These are phyloP conservation scores for Parochlus steinenii DNA, from an alignment of 2,888 invertebrate genomes.

Conservation along the genomic window DNA sequence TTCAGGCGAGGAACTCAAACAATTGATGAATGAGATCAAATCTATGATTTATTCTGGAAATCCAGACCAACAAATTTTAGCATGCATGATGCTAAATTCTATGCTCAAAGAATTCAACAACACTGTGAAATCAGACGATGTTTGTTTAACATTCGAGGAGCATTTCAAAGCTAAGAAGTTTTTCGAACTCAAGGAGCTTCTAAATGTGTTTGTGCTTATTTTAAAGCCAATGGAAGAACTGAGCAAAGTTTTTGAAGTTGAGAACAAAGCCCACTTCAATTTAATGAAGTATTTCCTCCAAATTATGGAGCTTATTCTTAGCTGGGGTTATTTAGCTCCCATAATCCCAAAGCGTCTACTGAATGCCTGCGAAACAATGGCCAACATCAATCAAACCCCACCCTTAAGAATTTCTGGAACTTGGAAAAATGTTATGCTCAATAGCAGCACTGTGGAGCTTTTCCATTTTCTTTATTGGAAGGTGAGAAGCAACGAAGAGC, in stretches of 20 bases:
- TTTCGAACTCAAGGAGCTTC: slow-evolving; percentile 67
- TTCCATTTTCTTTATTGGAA: slow-evolving; percentile 74
- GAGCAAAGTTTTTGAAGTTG: slow-evolving; percentile 28
- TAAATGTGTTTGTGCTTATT: slow-evolving; percentile 56
- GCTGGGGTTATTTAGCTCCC: slow-evolving; percentile 64
- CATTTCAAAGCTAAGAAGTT: slow-evolving; percentile 70
- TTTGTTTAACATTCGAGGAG: slow-evolving; percentile 75
- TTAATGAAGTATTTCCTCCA: slow-evolving; percentile 52
- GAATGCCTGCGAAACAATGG: slow-evolving; percentile 51
- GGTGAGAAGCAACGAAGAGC: slow-evolving; percentile 54
- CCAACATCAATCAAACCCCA: slow-evolving; percentile 46
- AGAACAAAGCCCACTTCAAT: slow-evolving; percentile 23
- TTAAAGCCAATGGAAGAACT: slow-evolving; percentile 15
- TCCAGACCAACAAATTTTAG: slow-evolving; percentile 63
- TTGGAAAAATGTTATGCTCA: slow-evolving; percentile 64
- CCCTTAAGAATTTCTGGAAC: slow-evolving; percentile 37
- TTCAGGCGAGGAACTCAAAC: slow-evolving; percentile 46
- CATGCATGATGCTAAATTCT: slow-evolving; percentile 66
- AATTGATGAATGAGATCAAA: slow-evolving; percentile 55
- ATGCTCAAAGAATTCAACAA: slow-evolving; percentile 80
- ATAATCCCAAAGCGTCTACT: slow-evolving; percentile 50
- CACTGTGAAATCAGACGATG: slow-evolving; percentile 69
- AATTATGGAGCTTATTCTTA: slow-evolving; percentile 60
- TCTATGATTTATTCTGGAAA: slow-evolving; percentile 58
- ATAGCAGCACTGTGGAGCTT: slow-evolving; percentile 54